phyloP scores from a whole-genome alignment of 1,140 invertebrate genomes.

The Drosophila kohkoa region DNA sequence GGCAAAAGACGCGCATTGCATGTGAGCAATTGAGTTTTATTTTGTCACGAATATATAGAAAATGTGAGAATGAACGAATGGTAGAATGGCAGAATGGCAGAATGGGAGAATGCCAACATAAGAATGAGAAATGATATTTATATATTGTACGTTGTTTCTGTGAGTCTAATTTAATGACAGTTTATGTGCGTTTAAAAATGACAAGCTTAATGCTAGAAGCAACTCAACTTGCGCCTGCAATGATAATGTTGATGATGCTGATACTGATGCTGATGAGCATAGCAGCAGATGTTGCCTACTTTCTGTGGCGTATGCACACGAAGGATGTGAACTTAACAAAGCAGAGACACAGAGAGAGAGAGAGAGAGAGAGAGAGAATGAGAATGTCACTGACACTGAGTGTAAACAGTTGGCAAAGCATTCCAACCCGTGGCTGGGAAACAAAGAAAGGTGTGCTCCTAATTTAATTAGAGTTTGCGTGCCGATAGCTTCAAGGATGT shows the following conservation, averaged over 20 bases:
- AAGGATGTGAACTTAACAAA: not conserved
- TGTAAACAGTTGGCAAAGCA: conserved; percentile 32
- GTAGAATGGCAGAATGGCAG: not conserved
- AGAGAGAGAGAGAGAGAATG: conserved; percentile 5
- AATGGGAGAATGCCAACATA: not conserved
- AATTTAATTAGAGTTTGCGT: conserved; percentile 76
- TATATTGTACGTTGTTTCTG: conserved; percentile 21
- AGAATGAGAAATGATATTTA: conserved; percentile 47
- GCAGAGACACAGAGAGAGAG: conserved; percentile 10
- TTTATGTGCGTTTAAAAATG: conserved; percentile 52
- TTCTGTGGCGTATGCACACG: not conserved
- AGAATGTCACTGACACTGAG: not conserved
- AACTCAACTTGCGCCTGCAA: conserved; percentile 3
- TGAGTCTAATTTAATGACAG: conserved; percentile 59
- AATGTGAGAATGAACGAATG: conserved; percentile 5
- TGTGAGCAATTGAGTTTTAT: conserved; percentile 64
- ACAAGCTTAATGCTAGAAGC: conserved; percentile 23
- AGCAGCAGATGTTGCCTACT: conserved; percentile 19
- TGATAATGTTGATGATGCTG: too few relatives aligned
- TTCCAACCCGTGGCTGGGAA: conserved; percentile 60
- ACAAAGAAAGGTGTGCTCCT: conserved; percentile 75
- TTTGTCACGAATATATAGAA: conserved; percentile 35
- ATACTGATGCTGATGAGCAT: not conserved
- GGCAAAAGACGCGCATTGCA: conserved; percentile 49
- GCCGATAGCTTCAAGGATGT: conserved; percentile 35